Conservation (phyloP, 2,797 vertebrate genomes). For the Thamnophis elegans region DNA sequence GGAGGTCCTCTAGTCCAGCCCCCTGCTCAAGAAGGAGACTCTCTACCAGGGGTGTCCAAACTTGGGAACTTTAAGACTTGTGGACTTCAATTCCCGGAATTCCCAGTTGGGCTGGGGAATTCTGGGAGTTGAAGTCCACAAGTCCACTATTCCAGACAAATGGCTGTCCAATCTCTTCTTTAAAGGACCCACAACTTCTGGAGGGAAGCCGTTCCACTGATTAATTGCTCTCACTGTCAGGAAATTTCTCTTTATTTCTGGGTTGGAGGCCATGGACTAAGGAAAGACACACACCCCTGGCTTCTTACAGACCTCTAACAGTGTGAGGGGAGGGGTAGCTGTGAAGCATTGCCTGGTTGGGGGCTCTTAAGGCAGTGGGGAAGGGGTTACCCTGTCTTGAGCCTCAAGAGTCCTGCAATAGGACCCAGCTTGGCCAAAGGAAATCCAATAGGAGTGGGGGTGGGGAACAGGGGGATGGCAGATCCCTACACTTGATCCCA, state of each 20-base stretch:
- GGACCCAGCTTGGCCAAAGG: background rate
- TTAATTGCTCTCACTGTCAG: background rate
- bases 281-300: background rate
- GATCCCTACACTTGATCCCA: background rate
- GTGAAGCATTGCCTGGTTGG: background rate
- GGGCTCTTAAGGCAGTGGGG: background rate
- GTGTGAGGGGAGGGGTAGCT: background rate
- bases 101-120: too few relatives aligned
- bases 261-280: background rate
- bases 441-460: background rate
- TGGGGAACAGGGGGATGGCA: background rate
- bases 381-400: background rate
- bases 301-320: background rate
- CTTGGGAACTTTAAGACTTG: too few relatives aligned
- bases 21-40: background rate
- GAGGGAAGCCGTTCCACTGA: background rate
- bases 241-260: background rate
- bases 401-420: background rate
- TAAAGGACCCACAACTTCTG: background rate
- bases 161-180: too few relatives aligned
- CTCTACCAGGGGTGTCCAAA: too few relatives aligned
- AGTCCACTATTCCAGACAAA: background rate
- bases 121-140: too few relatives aligned
- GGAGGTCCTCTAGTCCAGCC: background rate
- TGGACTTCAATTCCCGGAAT: too few relatives aligned